Evolutionary conservation across 2,797 vertebrate genomes (phyloP), one percentile per base, ranked within the genome.

Genomic region (Halcyon chelicuti): DNA sequence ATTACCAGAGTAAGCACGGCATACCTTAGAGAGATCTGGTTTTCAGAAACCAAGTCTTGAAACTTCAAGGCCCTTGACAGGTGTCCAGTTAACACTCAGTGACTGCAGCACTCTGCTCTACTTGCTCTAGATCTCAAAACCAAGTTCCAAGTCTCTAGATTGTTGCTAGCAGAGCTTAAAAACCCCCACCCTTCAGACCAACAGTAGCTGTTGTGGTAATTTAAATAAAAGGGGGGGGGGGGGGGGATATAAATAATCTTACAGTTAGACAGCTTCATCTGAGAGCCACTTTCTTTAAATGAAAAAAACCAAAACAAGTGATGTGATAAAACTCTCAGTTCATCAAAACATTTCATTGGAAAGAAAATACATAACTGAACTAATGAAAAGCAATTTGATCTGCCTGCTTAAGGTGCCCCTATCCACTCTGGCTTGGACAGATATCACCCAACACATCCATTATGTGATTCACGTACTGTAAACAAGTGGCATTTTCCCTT

Each of bases 401-500:
- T 76, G 75, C 65, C 60, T 92, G 70, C 33, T 5, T 62, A 88
- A 87, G 58, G 66, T 75, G 92, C n/a, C 21, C 65, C 62, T 33
- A 28, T 39, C 37, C 5, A 1, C 18, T 51, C 84, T 47, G 55
- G 22, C 80, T 77, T 63, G 60, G 62, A 42, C 7, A 65, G 31
- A 75, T 86, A 83, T 47, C 90, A 87, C 55, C 1, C 0, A 86
- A 65, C 8, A 6, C 67, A 62, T 77, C 54, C 83, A 90, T 82
- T 85, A 86, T 2, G 7, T 70, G 86, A 95, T 83, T 96, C 87
- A 85, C 63, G 62, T 73, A 67, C 42, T 84, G 52, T 91, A 96
- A 97, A 96, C 91, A 96, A 95, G n/a, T 54, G 33, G 66, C 79
- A 76, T 94, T 97, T 95, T 97, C 85, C 68, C 90, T 96, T 97